A percentile compares a stretch with the other conserved stretches of the same genome.
phyloP scores from a whole-genome alignment of 2,113 vertebrate genomes.

The Cynoglossus semilaevis region DNA sequence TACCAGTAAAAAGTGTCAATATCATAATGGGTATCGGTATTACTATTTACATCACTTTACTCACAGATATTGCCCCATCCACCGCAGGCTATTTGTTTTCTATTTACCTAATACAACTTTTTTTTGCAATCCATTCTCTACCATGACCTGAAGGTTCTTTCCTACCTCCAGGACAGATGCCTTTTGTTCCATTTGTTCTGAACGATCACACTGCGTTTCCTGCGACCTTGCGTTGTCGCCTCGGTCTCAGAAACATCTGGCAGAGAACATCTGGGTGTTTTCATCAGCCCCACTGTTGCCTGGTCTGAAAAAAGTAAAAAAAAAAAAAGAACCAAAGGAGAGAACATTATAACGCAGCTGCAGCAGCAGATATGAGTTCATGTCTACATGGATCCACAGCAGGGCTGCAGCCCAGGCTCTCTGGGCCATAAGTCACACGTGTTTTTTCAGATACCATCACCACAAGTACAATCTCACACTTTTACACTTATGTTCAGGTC shows the following conservation, averaged over 20 bases:
- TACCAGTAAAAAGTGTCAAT: no score
- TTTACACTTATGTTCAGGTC: neutral
- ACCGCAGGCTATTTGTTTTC: no score
- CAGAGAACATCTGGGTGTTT: constrained; percentile 92
- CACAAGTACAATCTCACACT: constrained; percentile 8
- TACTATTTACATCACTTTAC: no score
- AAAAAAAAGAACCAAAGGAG: neutral
- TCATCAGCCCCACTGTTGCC: constrained; percentile 90
- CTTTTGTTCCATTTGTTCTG: constrained; percentile 90
- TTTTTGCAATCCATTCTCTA: no score
- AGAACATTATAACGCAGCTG: neutral
- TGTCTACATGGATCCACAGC: constrained; percentile 15
- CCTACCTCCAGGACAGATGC: constrained; percentile 94
- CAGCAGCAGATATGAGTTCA: constrained; percentile 1
- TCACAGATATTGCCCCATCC: no score
- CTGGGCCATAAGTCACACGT: constrained; percentile 32
- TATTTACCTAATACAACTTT: no score
- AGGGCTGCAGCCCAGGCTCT: constrained; percentile 1
- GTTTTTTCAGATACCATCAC: constrained; percentile 4
- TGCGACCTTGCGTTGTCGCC: constrained; percentile 58
- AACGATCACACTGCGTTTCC: constrained; percentile 70
- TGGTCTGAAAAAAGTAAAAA: constrained; percentile 74
- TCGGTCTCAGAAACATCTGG: constrained; percentile 77
- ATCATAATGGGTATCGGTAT: no score
- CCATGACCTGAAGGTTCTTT: neutral